Evolutionary conservation across 2,113 vertebrate genomes (phyloP).

Genomic region (Bos javanicus): DNA sequence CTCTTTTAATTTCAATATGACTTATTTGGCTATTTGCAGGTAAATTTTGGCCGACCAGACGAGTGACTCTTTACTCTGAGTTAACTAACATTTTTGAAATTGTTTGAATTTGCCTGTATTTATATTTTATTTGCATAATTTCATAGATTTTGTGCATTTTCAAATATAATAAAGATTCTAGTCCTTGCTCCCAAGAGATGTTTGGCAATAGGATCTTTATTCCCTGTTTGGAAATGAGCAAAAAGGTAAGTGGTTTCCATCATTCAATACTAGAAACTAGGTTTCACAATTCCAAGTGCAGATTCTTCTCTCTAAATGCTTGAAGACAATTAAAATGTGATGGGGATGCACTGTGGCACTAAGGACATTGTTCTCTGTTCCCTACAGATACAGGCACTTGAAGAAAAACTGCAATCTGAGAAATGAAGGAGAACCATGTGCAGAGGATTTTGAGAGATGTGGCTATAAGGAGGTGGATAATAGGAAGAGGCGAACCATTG

Average conservation of each 20-base stretch:
- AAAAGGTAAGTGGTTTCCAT: not conserved
- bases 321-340: not conserved
- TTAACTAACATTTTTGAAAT: slow-evolving; percentile 19
- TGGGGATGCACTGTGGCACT: not conserved
- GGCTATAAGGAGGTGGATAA: not conserved
- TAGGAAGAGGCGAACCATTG: not conserved
- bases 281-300: not conserved
- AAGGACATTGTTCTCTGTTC: not conserved
- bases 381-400: not conserved
- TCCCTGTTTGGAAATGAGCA: not conserved
- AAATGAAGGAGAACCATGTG: not conserved
- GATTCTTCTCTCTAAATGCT: slow-evolving; percentile 11
- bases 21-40: slow-evolving; percentile 21
- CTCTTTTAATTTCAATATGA: slow-evolving; percentile 56
- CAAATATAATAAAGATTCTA: not conserved
- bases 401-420: not conserved
- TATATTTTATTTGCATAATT: slow-evolving; percentile 4
- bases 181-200: not conserved
- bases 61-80: not conserved
- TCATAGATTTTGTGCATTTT: not conserved
- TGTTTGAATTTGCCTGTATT: slow-evolving; percentile 16
- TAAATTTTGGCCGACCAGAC: not conserved
- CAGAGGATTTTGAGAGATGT: not conserved
- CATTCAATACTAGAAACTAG: not conserved
- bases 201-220: not conserved